Evolutionary conservation across 2,888 invertebrate genomes (phyloP).

Genomic region (Scaptomyza caliginosa): DNA sequence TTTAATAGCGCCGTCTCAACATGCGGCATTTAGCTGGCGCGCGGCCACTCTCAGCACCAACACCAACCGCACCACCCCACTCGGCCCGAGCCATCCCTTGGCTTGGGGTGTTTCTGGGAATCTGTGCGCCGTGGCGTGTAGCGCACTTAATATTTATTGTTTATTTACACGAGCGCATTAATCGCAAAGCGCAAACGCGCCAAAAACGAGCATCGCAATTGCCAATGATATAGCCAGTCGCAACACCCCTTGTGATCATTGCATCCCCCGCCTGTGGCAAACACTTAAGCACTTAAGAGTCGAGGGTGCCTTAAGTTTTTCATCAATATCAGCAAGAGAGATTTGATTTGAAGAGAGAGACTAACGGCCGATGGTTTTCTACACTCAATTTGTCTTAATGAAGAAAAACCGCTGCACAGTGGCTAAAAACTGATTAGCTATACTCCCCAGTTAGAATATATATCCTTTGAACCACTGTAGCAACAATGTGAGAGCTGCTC

Average conservation of each 20-base stretch:
- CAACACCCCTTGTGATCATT: not conserved
- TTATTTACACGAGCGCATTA: constrained; percentile 78
- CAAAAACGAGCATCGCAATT: constrained; percentile 72
- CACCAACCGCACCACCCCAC: not conserved
- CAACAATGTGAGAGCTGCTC: not conserved
- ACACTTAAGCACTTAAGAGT: not conserved
- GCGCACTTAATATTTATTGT: constrained; percentile 78
- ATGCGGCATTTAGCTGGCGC: not conserved
- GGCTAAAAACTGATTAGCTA: constrained; percentile 15
- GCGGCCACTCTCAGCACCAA: not conserved
- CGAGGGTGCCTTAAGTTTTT: constrained; percentile 23
- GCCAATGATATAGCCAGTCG: constrained; percentile 29
- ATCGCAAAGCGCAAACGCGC: constrained; percentile 77
- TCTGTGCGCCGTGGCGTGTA: constrained; percentile 59
- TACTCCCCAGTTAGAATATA: constrained; percentile 12
- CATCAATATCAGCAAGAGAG: constrained; percentile 33
- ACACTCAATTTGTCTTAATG: constrained; percentile 21
- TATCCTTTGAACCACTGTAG: constrained; percentile 41
- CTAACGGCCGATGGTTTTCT: constrained; percentile 40
- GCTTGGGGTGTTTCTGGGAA: constrained; percentile 44
- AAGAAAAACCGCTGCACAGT: constrained; percentile 18
- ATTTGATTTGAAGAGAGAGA: constrained; percentile 18
- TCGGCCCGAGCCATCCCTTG: not conserved
- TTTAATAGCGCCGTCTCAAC: constrained; percentile 57
- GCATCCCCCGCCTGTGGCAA: not conserved